Evolutionary conservation across 2,888 invertebrate genomes (phyloP), one percentile per base, ranked within the genome.

Genomic region (Choreutis nemorana): DNA sequence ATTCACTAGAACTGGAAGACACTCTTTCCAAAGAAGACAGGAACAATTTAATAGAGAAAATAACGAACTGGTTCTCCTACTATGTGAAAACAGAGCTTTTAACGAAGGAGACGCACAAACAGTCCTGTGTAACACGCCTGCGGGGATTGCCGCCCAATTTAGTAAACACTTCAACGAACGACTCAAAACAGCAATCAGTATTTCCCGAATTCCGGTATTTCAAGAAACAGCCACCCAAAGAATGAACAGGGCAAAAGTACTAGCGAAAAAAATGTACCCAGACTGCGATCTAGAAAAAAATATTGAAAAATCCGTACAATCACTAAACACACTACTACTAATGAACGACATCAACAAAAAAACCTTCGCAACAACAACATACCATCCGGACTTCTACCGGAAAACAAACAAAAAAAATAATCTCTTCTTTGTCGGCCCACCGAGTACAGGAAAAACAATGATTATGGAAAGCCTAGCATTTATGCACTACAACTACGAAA

Each of bases 401-500:
- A 7, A 4, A 16, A 31, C 25, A 3, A 13, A 28, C 12, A 39
- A 42, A 25, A 36, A 32, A 22, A 39, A 42, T 14, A 37, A 39
- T 14, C 11, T 40, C 23, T 44, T 44, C 22, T 44, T 41, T 21
- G 15, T 18, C 14, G 39, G 38, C 21, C 35, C 39, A 21, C 41
- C 41, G 12, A 31, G 31, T 3, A 40, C 39, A 1, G 37, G 37
- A 8, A 41, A 41, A 28, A 48, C 50, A 1, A 46, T 48, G 44
- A 31, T 52, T 0, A 51, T 48, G 46, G 31, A 43, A 11, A 31
- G 27, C 4, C n/a, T 48, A 6, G 38, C 40, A 3, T 20, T 36
- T 5, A 22, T 36, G 21, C 45, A 48, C 5, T 50, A 31, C 30
- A 48, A 53, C 10, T 41, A 3, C 12, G 15, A 15, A 0, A 23